Evolutionary conservation across 2,797 vertebrate genomes (phyloP).

Genomic region (Falco biarmicus): DNA sequence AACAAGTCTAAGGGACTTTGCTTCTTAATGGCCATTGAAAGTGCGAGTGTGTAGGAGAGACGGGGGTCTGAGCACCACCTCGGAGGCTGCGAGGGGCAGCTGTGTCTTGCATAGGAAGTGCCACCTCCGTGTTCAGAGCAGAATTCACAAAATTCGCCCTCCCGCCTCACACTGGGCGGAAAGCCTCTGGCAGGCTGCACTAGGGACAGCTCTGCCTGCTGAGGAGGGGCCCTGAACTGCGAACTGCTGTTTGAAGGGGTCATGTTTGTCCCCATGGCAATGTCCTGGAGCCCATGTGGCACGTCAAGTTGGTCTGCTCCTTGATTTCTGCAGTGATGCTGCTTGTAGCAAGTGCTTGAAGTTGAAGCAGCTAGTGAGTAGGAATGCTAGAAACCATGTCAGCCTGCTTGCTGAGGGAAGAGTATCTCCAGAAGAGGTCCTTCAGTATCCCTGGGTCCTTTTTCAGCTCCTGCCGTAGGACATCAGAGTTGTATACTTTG

Average conservation of each 20-base stretch:
- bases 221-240: not conserved
- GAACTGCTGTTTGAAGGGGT: not conserved
- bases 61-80: not conserved
- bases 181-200: not conserved
- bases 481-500: not conserved
- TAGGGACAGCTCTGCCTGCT: not conserved
- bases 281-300: fast-evolving
- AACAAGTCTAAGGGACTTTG: not conserved
- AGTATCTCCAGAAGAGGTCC: not conserved
- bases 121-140: not conserved
- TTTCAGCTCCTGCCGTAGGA: not conserved
- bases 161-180: not conserved
- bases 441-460: not conserved
- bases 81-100: fast-evolving
- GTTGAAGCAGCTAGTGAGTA: not conserved
- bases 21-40: not conserved
- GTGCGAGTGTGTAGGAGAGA: not conserved
- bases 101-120: not conserved
- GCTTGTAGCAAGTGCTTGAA: not conserved
- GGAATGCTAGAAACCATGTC: not conserved
- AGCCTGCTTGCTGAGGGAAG: not conserved
- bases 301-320: not conserved
- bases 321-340: not conserved
- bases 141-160: not conserved
- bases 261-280: fast-evolving